Conservation (phyloP, 2,797 vertebrate genomes). For the Simalia tracyae region DNA sequence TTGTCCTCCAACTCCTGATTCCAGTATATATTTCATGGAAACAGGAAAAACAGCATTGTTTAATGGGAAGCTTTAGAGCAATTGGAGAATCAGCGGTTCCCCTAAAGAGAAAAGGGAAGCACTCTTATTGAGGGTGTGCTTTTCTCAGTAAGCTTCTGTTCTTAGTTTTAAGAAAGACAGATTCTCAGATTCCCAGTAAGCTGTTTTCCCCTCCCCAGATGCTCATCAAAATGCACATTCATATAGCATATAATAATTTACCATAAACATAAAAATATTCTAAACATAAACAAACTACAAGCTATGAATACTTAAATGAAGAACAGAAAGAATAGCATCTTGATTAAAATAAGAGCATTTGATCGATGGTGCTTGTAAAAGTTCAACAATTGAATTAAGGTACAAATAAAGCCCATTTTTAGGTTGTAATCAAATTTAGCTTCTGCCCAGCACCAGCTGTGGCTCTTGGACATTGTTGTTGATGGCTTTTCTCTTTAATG, state of each 20-base stretch:
- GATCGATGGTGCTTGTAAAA: not conserved
- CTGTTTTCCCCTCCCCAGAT: not conserved
- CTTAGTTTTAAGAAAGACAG: not conserved
- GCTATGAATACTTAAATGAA: not conserved
- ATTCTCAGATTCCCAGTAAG: no score
- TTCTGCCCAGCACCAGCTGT: not conserved
- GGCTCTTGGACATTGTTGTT: not conserved
- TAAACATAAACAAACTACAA: not conserved
- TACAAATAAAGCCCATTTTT: not conserved
- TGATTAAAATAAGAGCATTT: not conserved
- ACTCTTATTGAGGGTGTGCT: not conserved
- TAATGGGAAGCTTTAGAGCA: no score
- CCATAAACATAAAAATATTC: not conserved
- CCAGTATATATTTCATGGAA: not conserved
- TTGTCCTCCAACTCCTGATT: not conserved
- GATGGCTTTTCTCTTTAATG: not conserved
- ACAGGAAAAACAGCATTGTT: not conserved
- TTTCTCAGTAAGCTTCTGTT: not conserved
- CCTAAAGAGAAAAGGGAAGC: not conserved
- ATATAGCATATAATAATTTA: not conserved
- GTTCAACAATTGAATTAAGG: not conserved
- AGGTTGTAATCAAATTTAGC: not conserved
- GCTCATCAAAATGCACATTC: not conserved
- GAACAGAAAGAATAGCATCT: not conserved
- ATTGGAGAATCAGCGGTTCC: not conserved